Conservation (phyloP, 2,888 invertebrate genomes). For the Tinea trinotella region DNA sequence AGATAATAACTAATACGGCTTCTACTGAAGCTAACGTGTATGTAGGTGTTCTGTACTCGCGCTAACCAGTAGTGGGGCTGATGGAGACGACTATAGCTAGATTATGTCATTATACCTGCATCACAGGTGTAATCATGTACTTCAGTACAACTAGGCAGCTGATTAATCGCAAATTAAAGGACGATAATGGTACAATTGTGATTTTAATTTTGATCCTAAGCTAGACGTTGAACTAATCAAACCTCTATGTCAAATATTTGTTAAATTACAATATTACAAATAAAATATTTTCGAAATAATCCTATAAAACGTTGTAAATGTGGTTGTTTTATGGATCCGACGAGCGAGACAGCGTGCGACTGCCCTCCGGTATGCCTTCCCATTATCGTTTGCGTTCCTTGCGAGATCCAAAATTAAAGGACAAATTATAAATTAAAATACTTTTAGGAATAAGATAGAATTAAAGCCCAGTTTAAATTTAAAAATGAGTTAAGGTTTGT, state of each 20-base stretch:
- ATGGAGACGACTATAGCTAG: slow-evolving; percentile 60
- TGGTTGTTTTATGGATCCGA: slow-evolving; percentile 1
- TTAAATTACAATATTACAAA: background rate
- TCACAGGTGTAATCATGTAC: slow-evolving; percentile 35
- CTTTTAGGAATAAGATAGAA: slow-evolving; percentile 24
- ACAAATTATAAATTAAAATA: slow-evolving; percentile 62
- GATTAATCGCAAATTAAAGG: too few relatives aligned
- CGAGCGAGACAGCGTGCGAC: slow-evolving; percentile 48
- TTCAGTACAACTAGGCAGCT: too few relatives aligned
- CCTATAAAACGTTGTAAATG: background rate
- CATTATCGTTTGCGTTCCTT: slow-evolving; percentile 48
- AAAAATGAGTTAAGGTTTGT: too few relatives aligned
- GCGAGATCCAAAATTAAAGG: slow-evolving; percentile 43
- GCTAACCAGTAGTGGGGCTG: slow-evolving; percentile 43
- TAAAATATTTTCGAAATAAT: background rate
- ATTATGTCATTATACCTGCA: slow-evolving; percentile 67
- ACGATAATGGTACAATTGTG: too few relatives aligned
- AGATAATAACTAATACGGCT: slow-evolving; percentile 47
- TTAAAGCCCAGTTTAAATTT: too few relatives aligned
- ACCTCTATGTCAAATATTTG: background rate
- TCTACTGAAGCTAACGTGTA: slow-evolving; percentile 37
- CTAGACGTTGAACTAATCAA: background rate
- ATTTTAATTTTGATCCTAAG: too few relatives aligned
- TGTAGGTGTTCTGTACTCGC: slow-evolving; percentile 41
- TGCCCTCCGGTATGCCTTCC: slow-evolving; percentile 43